Evolutionary conservation across 1,140 invertebrate genomes (phyloP).

Genomic region (Pararge aegeria): DNA sequence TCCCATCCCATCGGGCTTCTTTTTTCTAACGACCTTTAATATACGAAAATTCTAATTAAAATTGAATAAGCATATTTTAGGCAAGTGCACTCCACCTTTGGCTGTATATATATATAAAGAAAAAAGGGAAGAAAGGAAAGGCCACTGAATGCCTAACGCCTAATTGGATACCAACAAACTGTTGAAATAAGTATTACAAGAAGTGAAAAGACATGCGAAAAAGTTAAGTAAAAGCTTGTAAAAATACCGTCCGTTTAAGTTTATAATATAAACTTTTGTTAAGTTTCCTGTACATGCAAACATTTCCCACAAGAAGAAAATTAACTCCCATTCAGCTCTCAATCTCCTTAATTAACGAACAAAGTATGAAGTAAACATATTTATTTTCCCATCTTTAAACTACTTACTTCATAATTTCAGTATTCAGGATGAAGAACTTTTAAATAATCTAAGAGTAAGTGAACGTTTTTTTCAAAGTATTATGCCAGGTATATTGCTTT

Average conservation of each 20-base stretch:
- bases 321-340: not conserved
- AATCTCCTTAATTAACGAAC: slow-evolving; percentile 11
- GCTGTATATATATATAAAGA: too few relatives aligned
- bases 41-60: too few relatives aligned
- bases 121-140: too few relatives aligned
- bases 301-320: slow-evolving; percentile 1
- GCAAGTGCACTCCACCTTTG: too few relatives aligned
- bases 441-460: slow-evolving; percentile 1
- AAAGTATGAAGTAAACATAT: slow-evolving; percentile 23
- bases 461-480: not conserved
- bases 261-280: not conserved
- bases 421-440: slow-evolving; percentile 8
- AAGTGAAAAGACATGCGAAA: too few relatives aligned
- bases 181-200: too few relatives aligned
- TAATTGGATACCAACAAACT: too few relatives aligned
- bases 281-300: not conserved
- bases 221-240: too few relatives aligned
- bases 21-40: too few relatives aligned
- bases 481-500: not conserved
- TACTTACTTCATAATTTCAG: slow-evolving; percentile 5
- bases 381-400: slow-evolving; percentile 16
- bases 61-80: too few relatives aligned
- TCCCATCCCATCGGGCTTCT: too few relatives aligned
- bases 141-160: too few relatives aligned
- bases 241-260: not conserved